A percentile compares a stretch with the other conserved stretches of the same genome.
Evolutionary conservation across 2,888 invertebrate species (phyloP).

Genomic region (Marronus borbonicus): DNA sequence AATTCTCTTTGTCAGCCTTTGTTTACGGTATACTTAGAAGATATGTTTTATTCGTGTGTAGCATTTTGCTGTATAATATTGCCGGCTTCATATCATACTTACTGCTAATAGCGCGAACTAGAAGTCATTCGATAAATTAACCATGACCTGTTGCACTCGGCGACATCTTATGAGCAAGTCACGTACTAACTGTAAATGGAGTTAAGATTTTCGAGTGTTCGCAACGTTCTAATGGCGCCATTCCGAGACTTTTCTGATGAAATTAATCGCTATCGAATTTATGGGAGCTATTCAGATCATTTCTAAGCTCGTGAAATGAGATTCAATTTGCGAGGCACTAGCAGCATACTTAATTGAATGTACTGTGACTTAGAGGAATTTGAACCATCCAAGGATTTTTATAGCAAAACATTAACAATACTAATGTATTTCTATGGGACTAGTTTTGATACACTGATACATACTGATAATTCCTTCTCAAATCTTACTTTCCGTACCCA

Average conservation of each 20-base stretch:
- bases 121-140: conserved; percentile 11
- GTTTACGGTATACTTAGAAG: too few species aligned
- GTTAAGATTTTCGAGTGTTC: conserved; percentile 29
- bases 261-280: conserved; percentile 22
- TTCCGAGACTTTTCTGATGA: neutral
- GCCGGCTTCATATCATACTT: neutral
- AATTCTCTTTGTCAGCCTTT: too few species aligned
- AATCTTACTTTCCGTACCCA: too few species aligned
- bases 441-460: too few species aligned
- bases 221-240: conserved; percentile 9
- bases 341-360: neutral
- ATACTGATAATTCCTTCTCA: too few species aligned
- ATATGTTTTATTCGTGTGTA: neutral
- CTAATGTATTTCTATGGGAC: too few species aligned
- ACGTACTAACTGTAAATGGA: conserved; percentile 41
- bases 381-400: too few species aligned
- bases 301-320: neutral
- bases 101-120: neutral
- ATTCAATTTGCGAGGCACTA: neutral
- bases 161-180: conserved; percentile 33
- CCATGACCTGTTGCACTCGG: conserved; percentile 20
- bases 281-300: neutral
- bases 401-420: too few species aligned
- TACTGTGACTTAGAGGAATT: too few species aligned
- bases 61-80: neutral